Evolutionary conservation across 2,113 vertebrate genomes (phyloP).

Genomic region (Chionodraco myersi): DNA sequence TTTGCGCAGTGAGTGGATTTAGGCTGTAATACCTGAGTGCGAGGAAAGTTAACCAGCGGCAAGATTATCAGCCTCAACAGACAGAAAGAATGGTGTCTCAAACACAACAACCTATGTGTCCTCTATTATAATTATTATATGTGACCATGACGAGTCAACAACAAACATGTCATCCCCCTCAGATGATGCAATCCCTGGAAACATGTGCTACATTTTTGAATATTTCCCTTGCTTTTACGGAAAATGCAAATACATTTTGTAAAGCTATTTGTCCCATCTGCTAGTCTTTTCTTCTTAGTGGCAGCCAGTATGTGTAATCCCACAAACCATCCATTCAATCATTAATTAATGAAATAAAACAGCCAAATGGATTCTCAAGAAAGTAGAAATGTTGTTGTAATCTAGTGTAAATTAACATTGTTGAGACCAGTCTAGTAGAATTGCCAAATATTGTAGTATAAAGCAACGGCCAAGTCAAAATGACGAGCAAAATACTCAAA

Average conservation of each 20-base stretch:
- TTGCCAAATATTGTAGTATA: neutral
- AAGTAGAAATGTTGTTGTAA: constrained; percentile 16
- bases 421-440: neutral
- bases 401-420: neutral
- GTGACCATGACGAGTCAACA: neutral
- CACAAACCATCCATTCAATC: constrained; percentile 5
- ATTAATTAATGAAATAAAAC: constrained; percentile 13
- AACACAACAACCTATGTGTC: neutral
- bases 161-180: constrained; percentile 9
- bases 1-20: constrained; percentile 29
- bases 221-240: neutral
- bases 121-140: constrained; percentile 1
- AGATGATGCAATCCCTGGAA: constrained; percentile 29
- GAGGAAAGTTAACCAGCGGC: constrained; percentile 4
- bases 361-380: constrained; percentile 2
- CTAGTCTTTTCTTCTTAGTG: constrained; percentile 15
- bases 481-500: neutral
- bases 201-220: constrained; percentile 3
- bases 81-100: neutral
- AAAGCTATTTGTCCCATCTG: neutral
- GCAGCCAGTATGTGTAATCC: neutral
- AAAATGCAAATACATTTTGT: constrained; percentile 16
- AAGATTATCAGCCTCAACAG: neutral
- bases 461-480: neutral
- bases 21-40: constrained; percentile 19